Evolutionary conservation across 1,140 invertebrate genomes (phyloP).

Genomic region (Solenopsis fugax): DNA sequence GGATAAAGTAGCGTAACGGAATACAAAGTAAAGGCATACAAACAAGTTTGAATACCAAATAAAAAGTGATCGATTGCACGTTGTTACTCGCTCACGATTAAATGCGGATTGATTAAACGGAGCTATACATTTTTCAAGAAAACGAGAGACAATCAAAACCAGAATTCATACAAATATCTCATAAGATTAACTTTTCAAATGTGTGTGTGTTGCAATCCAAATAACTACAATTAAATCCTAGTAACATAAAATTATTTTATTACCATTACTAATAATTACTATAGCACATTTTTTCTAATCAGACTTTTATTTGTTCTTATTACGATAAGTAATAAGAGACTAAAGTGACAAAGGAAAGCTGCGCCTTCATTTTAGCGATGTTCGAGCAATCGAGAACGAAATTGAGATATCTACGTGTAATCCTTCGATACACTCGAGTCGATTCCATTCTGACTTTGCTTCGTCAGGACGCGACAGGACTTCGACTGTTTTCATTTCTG

Average conservation of each 20-base stretch:
- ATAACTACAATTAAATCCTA: neutral
- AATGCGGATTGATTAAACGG: conserved; percentile 8
- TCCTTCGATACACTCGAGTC: conserved; percentile 40
- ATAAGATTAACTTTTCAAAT: neutral
- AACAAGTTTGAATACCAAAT: conserved; percentile 30
- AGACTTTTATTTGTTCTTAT: neutral
- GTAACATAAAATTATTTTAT: conserved; percentile 8
- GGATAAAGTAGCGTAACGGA: conserved; percentile 5
- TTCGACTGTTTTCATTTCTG: conserved; percentile 34
- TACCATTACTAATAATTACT: neutral
- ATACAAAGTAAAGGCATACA: conserved; percentile 9
- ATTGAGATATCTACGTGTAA: conserved; percentile 52
- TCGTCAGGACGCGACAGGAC: conserved; percentile 21
- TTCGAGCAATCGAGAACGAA: conserved; percentile 24
- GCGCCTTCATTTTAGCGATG: neutral
- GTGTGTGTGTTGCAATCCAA: neutral
- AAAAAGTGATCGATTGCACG: conserved; percentile 31
- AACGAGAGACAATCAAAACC: neutral
- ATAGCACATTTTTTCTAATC: neutral
- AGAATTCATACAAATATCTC: neutral
- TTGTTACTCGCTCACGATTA: neutral
- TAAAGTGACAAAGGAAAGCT: conserved; percentile 18
- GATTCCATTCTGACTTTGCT: conserved; percentile 5
- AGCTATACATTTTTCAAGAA: neutral
- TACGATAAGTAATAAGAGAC: neutral